These are phyloP conservation scores for Plusia festucae DNA, from an alignment of 2,888 invertebrate genomes.

Conservation along the genomic window DNA sequence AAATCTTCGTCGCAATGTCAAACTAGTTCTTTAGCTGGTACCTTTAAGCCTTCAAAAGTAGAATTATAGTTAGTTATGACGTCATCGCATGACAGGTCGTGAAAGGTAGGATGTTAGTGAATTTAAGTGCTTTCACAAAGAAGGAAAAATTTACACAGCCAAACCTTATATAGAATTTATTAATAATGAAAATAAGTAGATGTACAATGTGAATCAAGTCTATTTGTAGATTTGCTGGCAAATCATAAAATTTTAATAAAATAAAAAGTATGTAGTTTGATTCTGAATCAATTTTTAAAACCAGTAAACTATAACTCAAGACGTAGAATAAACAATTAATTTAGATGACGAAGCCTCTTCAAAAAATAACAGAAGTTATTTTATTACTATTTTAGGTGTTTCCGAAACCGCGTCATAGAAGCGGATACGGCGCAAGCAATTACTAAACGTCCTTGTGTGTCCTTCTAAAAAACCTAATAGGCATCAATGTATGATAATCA, in stretches of 20 bases:
- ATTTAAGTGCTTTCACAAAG: too few relatives aligned
- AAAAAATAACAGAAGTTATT: not conserved
- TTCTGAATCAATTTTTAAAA: too few relatives aligned
- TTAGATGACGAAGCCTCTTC: not conserved
- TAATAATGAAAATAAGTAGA: too few relatives aligned
- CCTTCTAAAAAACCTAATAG: slow-evolving; percentile 36
- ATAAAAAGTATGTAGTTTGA: too few relatives aligned
- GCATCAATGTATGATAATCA: slow-evolving; percentile 22
- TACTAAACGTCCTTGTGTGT: slow-evolving; percentile 47
- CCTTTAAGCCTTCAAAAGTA: slow-evolving; percentile 20
- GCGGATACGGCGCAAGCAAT: slow-evolving; percentile 11
- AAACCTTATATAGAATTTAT: too few relatives aligned
- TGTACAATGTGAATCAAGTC: too few relatives aligned
- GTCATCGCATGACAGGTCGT: slow-evolving; percentile 24
- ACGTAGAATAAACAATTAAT: not conserved
- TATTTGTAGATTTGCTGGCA: too few relatives aligned
- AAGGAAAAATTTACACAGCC: too few relatives aligned
- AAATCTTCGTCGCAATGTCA: slow-evolving; percentile 48
- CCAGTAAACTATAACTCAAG: too few relatives aligned
- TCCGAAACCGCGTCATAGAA: not conserved
- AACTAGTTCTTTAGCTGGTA: slow-evolving; percentile 25
- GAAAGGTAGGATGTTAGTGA: not conserved
- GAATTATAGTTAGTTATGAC: slow-evolving; percentile 23
- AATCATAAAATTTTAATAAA: too few relatives aligned
- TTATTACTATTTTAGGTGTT: not conserved